phyloP scores from a whole-genome alignment of 2,888 invertebrate species.

The Nemotelus nigrinus region DNA sequence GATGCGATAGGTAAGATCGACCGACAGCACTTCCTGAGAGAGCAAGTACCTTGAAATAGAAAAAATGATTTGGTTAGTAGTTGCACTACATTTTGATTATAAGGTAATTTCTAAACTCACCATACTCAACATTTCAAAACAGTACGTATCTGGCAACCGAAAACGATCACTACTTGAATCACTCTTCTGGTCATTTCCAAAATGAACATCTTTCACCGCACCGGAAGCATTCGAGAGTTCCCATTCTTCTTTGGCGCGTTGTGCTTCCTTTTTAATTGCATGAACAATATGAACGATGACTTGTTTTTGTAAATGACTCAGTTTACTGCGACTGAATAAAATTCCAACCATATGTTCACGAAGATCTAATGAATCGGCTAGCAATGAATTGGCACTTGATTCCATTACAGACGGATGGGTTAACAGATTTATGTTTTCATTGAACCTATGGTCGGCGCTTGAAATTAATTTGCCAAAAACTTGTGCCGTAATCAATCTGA shows the following conservation, averaged over 20 bases:
- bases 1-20: slow-evolving; percentile 88
- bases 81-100: background rate
- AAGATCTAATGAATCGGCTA: slow-evolving; percentile 73
- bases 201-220: slow-evolving; percentile 56
- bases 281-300: slow-evolving; percentile 90
- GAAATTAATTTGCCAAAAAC: slow-evolving; percentile 90
- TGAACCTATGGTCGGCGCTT: slow-evolving; percentile 66
- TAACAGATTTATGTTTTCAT: slow-evolving; percentile 49
- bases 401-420: slow-evolving; percentile 59
- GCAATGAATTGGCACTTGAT: slow-evolving; percentile 59
- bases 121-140: slow-evolving; percentile 97
- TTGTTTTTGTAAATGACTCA: slow-evolving; percentile 93
- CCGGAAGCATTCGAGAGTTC: slow-evolving; percentile 69
- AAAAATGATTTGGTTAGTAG: too few relatives aligned
- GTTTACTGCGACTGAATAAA: slow-evolving; percentile 90
- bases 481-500: slow-evolving; percentile 90
- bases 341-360: slow-evolving; percentile 97
- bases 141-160: slow-evolving; percentile 82
- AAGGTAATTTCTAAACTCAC: slow-evolving; percentile 62
- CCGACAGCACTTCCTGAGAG: slow-evolving; percentile 93
- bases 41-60: slow-evolving; percentile 68
- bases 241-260: slow-evolving; percentile 90
- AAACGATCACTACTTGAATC: slow-evolving; percentile 58
- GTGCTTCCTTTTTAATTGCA: slow-evolving; percentile 89
- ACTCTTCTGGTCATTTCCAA: slow-evolving; percentile 59